These are phyloP conservation scores for Heliconius congener DNA, from an alignment of 1,140 invertebrate genomes.

Conservation along the genomic window DNA sequence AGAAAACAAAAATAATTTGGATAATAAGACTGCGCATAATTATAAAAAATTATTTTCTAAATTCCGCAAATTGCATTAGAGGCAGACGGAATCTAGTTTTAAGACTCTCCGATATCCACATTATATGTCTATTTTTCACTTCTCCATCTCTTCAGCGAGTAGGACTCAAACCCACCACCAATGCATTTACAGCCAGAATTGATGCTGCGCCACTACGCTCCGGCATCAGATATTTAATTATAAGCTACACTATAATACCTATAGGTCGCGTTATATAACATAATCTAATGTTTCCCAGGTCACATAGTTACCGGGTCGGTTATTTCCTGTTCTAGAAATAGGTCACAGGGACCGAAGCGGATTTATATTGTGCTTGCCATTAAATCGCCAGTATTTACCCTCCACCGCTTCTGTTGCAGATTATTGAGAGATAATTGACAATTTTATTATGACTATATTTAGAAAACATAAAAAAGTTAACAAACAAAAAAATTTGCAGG, in stretches of 20 bases:
- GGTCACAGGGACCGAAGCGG: conserved; percentile 1
- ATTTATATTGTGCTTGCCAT: not conserved
- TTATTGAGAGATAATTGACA: not conserved
- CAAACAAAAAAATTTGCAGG: too few relatives aligned
- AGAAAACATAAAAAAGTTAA: too few relatives aligned
- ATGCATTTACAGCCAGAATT: not conserved
- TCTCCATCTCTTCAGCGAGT: too few relatives aligned
- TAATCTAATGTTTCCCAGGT: conserved; percentile 8
- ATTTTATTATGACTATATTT: too few relatives aligned
- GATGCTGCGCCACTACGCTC: not conserved
- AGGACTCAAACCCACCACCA: too few relatives aligned
- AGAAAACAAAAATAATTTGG: too few relatives aligned
- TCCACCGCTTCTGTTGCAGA: not conserved
- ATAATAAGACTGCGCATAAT: too few relatives aligned
- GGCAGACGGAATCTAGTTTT: too few relatives aligned
- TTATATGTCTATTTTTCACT: too few relatives aligned
- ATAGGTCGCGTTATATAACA: not conserved
- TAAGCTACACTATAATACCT: not conserved
- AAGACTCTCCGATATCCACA: too few relatives aligned
- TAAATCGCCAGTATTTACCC: not conserved
- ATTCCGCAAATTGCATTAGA: too few relatives aligned
- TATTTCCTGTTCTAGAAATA: conserved; percentile 2
- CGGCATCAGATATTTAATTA: not conserved
- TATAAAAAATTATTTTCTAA: too few relatives aligned
- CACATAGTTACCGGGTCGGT: not conserved